Base-by-base conservation (phyloP, 1,140 invertebrate species). In the Zaprionus lachaisei region DNA sequence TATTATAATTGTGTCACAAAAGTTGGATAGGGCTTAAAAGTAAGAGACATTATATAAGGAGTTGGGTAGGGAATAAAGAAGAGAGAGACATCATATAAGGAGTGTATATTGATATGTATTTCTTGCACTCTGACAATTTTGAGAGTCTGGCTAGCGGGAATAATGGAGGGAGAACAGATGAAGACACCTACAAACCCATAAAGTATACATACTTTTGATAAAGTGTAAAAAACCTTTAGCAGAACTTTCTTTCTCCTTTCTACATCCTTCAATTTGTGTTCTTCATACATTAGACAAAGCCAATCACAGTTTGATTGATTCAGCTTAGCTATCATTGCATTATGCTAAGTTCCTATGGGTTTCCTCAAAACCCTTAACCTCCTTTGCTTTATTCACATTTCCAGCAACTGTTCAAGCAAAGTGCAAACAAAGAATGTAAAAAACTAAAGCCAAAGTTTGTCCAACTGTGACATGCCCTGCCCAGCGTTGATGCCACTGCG, bases 351-450 rank as follows among this genome's bases (percentile, higher is more conserved):
- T 47, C 41, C 41, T 47, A 47, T 17, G n/a, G n/a, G 41, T 5
- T 41, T 41, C n/a, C 9, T 3, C 1, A 1, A 2, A 38, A 14
- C 22, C 20, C 22, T 28, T 17, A 2, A 24, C 61, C 41, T 54
- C 28, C 47, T 41, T 54, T 31, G 31, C 31, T 64, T 51, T 22
- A 47, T 37, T 20, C 38, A 0, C 22, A n/a, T 54, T 24, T n/a
- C 22, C 11, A 38, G 1, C 31, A 51, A 63, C 14, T 64, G 51
- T 56, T 47, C 12, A 41, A 57, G 34, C 55, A n/a, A 22, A 58
- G 51, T 38, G 67, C 67, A 75, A 75, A 75, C 60, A 70, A n/a
- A 49, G 15, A 28, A 47, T 47, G 6, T 37, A 20, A 55, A 68
- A 68, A 84, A 77, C 62, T 64, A 68, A 73, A 68, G 17, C 9